Percentiles rank a stretch among this genome's conserved stretches.
Evolutionary conservation across 2,797 vertebrate species (phyloP).

Genomic region (Sciaenops ocellatus): DNA sequence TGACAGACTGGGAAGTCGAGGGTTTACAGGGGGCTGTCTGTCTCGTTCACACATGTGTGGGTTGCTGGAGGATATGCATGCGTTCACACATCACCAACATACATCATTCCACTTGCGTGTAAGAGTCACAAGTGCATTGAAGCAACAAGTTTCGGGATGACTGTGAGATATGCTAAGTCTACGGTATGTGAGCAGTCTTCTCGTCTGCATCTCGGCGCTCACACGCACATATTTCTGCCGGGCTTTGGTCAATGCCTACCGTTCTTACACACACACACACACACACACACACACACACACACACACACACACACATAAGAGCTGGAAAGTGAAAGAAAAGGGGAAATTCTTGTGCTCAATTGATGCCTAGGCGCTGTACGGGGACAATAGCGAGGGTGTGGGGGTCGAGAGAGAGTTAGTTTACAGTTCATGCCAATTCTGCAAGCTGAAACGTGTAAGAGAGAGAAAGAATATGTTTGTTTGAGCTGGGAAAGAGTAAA

Average conservation of each 20-base stretch:
- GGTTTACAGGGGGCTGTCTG: not conserved
- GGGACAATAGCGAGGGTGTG: constrained; percentile 65
- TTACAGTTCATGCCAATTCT: constrained; percentile 36
- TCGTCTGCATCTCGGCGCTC: not conserved
- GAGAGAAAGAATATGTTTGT: not conserved
- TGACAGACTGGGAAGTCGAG: not conserved
- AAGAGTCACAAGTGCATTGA: not conserved
- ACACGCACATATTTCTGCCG: constrained; percentile 3
- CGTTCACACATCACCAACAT: not conserved
- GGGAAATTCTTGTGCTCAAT: constrained; percentile 72
- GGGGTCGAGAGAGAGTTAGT: constrained; percentile 26
- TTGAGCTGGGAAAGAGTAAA: not conserved
- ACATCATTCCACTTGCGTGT: not conserved
- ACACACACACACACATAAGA: not conserved
- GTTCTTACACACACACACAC: not conserved
- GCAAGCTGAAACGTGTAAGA: not conserved
- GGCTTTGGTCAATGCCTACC: not conserved
- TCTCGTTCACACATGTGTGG: constrained; percentile 3
- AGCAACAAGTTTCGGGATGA: constrained; percentile 33
- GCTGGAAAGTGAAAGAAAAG: constrained; percentile 67
- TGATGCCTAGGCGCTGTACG: constrained; percentile 38
- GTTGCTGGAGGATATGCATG: not conserved
- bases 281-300: not conserved
- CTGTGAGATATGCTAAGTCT: not conserved
- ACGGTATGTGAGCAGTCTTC: not conserved